Evolutionary conservation across 1,140 invertebrate species (phyloP), one percentile per base, ranked within the genome.

Genomic region (Sinella curviseta): DNA sequence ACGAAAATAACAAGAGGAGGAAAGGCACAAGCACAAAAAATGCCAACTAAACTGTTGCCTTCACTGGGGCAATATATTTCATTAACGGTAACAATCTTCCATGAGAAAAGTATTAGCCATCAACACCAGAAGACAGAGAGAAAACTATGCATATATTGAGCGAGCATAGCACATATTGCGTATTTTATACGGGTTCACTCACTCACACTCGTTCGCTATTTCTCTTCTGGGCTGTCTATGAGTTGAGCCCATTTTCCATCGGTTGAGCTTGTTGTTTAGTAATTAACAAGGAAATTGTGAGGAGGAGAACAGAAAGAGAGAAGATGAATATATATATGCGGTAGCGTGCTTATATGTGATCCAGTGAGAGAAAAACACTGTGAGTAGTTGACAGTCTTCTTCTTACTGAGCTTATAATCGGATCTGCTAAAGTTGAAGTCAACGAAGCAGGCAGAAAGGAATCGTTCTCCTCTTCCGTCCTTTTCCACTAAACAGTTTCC

Each of bases 41-140:
- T 12, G 20, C 39, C 20, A 12, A 8, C 24, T 4, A 70, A 70
- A 70, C 31, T 70, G 65, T 70, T 70, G 65, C 65, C 65, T 33
- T 70, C 65, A 70, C 65, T 33, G 12, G 12, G 31, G 65, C 65
- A 3, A 70, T 70, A 70, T 33, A 70, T 70, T 70, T 70, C 65
- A 33, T 70, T 70, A 31, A 70, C 31, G 30, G 2, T 70, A 17
- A 70, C 65, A 30, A 24, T 33, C 65, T 70, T 24, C 65, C 8
- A 14, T 8, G 14, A 70, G 31, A 17, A 60, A 70, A 14, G 31
- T 31, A 31, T 70, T 70, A 70, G 24, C 3, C 28, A 31, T 31
- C 65, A 70, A 60, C 24, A 60, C 24, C 57, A 60, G 57, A 48
- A 17, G 39, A 48, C 8, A 60, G n/a, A 60, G n/a, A 4, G 55